phyloP scores from a whole-genome alignment of 2,888 invertebrate species.

The Carpatolechia fugitivella region DNA sequence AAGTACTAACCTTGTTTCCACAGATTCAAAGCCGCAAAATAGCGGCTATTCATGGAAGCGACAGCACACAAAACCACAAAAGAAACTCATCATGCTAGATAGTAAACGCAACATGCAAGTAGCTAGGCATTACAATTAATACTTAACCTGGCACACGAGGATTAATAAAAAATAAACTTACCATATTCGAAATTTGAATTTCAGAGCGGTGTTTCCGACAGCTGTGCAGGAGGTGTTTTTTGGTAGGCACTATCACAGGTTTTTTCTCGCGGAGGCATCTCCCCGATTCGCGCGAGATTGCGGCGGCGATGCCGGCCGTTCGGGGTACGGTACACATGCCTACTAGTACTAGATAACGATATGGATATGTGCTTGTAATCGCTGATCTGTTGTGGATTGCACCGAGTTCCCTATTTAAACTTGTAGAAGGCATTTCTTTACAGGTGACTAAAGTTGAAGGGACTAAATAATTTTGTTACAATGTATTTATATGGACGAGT shows the following conservation, averaged over 20 bases:
- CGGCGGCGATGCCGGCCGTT: conserved; percentile 48
- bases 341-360: conserved; percentile 27
- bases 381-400: background rate
- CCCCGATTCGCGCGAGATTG: conserved; percentile 44
- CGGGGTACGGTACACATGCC: conserved; percentile 48
- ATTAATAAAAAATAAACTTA: conserved; percentile 37
- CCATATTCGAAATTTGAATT: conserved; percentile 42
- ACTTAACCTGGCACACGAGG: conserved; percentile 12
- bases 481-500: conserved; percentile 1
- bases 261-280: conserved; percentile 40
- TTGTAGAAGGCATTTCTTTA: background rate
- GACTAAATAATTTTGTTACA: background rate
- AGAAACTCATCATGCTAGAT: conserved; percentile 15
- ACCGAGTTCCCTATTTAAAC: background rate
- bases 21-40: conserved; percentile 8
- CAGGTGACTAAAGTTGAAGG: background rate
- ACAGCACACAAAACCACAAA: conserved; percentile 19
- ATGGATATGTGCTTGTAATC: background rate
- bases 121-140: conserved; percentile 16
- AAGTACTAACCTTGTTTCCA: background rate
- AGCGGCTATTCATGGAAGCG: conserved; percentile 15
- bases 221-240: conserved; percentile 35
- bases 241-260: conserved; percentile 19
- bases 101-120: background rate
- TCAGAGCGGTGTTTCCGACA: conserved; percentile 30